These are phyloP conservation scores for Osmerus mordax DNA, from an alignment of 2,113 vertebrate species.

Conservation along the genomic window DNA sequence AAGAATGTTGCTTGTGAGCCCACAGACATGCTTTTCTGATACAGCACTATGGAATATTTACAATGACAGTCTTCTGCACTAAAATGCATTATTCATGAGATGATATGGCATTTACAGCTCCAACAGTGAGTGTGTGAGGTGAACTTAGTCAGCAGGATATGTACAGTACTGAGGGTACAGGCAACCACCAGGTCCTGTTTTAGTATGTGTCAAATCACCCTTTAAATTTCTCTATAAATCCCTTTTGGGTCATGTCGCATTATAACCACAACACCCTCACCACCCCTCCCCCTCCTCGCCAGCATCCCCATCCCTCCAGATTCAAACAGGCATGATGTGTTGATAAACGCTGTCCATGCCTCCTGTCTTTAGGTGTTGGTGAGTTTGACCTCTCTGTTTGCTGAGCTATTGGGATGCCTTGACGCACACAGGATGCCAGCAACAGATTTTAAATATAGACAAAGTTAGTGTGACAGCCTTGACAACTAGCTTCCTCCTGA, in stretches of 20 bases:
- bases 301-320: too few species aligned
- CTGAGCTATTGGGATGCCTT: constrained; percentile 22
- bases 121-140: neutral
- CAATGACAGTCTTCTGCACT: constrained; percentile 17
- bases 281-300: too few species aligned
- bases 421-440: constrained; percentile 13
- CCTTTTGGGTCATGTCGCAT: too few species aligned
- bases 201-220: too few species aligned
- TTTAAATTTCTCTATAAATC: too few species aligned
- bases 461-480: constrained; percentile 24
- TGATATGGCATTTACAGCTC: constrained; percentile 31
- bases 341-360: constrained; percentile 17
- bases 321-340: constrained; percentile 7
- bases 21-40: neutral
- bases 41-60: constrained; percentile 17
- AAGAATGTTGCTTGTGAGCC: neutral
- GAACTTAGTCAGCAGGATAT: neutral
- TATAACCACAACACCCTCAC: too few species aligned
- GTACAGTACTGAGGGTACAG: neutral
- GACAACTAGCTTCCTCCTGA: constrained; percentile 12
- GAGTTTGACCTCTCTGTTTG: constrained; percentile 27
- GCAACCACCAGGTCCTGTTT: neutral
- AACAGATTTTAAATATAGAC: constrained; percentile 37
- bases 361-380: constrained; percentile 13
- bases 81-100: constrained; percentile 42